These are phyloP conservation scores for Eumeta japonica DNA, from an alignment of 1,140 invertebrate genomes.

Conservation along the genomic window DNA sequence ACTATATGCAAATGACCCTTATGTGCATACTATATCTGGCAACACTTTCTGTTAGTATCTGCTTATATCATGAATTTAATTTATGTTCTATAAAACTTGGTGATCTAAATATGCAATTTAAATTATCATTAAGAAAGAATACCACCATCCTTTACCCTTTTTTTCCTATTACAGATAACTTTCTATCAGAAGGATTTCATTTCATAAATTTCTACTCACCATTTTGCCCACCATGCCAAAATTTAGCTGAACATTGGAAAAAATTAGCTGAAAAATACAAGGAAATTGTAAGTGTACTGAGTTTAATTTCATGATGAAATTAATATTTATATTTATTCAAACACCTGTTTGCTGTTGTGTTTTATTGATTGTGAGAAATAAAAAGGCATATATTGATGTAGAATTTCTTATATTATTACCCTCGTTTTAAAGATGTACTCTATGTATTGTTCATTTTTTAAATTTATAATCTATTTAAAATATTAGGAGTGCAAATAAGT, in stretches of 20 bases:
- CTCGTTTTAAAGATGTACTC: too few species aligned
- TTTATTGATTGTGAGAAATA: too few species aligned
- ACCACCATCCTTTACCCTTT: too few species aligned
- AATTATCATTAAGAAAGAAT: not conserved
- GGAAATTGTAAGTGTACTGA: constrained; percentile 46
- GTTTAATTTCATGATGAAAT: too few species aligned
- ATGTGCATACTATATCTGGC: constrained; percentile 74
- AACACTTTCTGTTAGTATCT: constrained; percentile 72
- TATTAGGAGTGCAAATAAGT: too few species aligned
- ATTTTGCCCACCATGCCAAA: constrained; percentile 81
- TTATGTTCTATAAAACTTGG: not conserved
- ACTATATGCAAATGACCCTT: constrained; percentile 82
- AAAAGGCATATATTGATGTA: too few species aligned
- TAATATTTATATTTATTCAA: not conserved
- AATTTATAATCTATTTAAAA: too few species aligned
- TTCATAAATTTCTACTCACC: constrained; percentile 87
- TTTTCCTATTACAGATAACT: constrained; percentile 35
- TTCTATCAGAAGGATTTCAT: constrained; percentile 68
- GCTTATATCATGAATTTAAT: not conserved
- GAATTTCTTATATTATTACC: too few species aligned
- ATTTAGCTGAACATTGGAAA: constrained; percentile 76
- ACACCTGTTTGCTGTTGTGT: constrained; percentile 4
- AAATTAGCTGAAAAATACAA: constrained; percentile 64
- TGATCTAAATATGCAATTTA: too few species aligned
- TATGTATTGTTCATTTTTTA: too few species aligned